Percentiles rank a stretch among this genome's conserved stretches.
phyloP scores from a whole-genome alignment of 2,888 invertebrate genomes.

The Stramonita haemastoma region DNA sequence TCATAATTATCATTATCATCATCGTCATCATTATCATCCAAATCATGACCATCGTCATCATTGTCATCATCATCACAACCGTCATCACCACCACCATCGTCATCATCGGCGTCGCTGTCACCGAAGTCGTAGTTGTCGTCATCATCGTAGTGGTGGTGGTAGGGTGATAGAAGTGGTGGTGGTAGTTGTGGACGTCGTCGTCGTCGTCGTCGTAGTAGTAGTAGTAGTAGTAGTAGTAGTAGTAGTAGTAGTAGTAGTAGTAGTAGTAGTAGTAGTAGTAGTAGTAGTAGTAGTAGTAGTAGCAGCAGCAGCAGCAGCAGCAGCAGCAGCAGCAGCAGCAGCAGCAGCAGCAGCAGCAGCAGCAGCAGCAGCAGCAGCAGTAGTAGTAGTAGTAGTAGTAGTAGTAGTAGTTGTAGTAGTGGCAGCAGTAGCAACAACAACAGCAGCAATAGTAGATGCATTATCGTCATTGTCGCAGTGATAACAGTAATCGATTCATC shows the following conservation, averaged over 20 bases:
- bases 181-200: not conserved
- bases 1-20: not conserved
- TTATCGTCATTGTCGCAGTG: not conserved
- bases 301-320: no score
- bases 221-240: no score
- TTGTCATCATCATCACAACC: not conserved
- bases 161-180: no score
- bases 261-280: no score
- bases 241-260: no score
- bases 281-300: no score
- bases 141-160: not conserved
- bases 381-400: no score
- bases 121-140: not conserved
- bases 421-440: no score
- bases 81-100: not conserved
- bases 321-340: no score
- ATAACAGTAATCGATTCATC: not conserved
- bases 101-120: slow-evolving; percentile 2
- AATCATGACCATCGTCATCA: not conserved
- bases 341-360: no score
- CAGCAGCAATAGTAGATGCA: not conserved
- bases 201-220: not conserved
- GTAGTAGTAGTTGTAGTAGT: no score
- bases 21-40: not conserved
- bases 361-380: no score